phyloP scores from a whole-genome alignment of 1,140 invertebrate species.

The Sycophaga agraensis region DNA sequence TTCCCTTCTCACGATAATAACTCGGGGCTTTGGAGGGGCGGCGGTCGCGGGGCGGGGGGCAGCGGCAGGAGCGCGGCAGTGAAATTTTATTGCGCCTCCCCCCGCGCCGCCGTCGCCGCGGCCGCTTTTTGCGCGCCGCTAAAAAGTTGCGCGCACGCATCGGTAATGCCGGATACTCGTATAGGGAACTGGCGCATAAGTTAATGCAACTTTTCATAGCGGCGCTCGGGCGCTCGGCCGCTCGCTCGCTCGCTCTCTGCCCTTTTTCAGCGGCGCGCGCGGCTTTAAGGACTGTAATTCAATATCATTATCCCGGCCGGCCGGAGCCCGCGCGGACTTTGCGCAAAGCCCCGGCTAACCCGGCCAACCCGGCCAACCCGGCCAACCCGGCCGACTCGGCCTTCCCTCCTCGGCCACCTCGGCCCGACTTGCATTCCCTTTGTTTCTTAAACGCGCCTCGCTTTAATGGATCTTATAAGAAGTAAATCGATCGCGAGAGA shows the following conservation, averaged over 20 bases:
- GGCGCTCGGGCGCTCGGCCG: not conserved
- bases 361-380: too few relatives aligned
- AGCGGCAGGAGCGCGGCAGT: too few relatives aligned
- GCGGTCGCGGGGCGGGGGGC: too few relatives aligned
- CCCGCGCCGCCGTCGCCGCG: too few relatives aligned
- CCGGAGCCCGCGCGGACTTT: not conserved
- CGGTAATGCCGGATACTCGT: not conserved
- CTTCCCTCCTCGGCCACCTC: not conserved
- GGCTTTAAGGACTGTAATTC: constrained; percentile 4
- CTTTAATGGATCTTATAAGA: too few relatives aligned
- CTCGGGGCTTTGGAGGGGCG: constrained; percentile 1
- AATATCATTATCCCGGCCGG: constrained; percentile 4
- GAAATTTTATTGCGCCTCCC: constrained; percentile 8
- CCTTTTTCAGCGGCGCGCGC: not conserved
- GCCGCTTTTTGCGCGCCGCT: constrained; percentile 2
- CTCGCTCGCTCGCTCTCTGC: not conserved
- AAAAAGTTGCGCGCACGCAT: not conserved
- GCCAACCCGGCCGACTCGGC: too few relatives aligned
- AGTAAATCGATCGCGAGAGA: too few relatives aligned
- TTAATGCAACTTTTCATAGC: not conserved
- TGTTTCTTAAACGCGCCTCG: too few relatives aligned
- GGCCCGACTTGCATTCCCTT: too few relatives aligned
- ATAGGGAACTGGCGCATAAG: not conserved
- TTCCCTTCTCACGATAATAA: constrained; percentile 19
- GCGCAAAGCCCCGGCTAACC: not conserved